A percentile compares a stretch with the other conserved stretches of the same genome.
Conservation (phyloP, 2,113 vertebrate genomes). For the Mirza zaza region DNA sequence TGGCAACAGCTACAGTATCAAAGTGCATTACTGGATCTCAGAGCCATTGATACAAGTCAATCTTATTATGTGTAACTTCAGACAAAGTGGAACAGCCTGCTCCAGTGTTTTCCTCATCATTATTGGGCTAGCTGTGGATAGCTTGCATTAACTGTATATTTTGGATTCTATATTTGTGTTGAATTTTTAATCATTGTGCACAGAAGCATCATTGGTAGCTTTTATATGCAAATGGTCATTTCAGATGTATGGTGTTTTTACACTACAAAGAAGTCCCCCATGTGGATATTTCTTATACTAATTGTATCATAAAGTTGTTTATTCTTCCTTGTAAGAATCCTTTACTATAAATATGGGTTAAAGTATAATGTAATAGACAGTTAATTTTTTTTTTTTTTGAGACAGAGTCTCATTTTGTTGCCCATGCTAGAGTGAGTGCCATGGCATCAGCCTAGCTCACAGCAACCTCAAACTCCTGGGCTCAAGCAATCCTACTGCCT, state of each 20-base stretch:
- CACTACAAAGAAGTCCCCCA: conserved; percentile 90
- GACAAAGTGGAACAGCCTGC: conserved; percentile 88
- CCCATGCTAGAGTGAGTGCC: too few species aligned
- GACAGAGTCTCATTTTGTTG: too few species aligned
- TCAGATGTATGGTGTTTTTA: conserved; percentile 95
- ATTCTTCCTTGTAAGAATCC: conserved; percentile 99
- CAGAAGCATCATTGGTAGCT: conserved; percentile 88
- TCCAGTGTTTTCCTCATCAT: conserved; percentile 84
- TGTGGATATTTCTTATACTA: conserved; percentile 94
- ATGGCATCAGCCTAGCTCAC: too few species aligned
- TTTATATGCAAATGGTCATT: conserved; percentile 89
- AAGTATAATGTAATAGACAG: conserved; percentile 98
- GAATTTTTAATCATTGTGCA: conserved; percentile 88
- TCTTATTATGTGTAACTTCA: conserved; percentile 86
- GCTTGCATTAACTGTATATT: conserved; percentile 90
- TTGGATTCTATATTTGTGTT: conserved; percentile 86
- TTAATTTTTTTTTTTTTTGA: too few species aligned
- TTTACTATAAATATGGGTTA: conserved; percentile 98
- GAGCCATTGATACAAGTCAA: conserved; percentile 83
- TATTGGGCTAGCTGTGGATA: conserved; percentile 87
- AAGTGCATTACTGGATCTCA: conserved; percentile 87
- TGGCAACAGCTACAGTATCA: conserved; percentile 72
- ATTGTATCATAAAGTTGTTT: conserved; percentile 97
- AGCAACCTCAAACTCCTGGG: too few species aligned
- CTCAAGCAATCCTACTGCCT: too few species aligned